Conservation (phyloP, 2,888 invertebrate species). For the Plagodis pulveraria region DNA sequence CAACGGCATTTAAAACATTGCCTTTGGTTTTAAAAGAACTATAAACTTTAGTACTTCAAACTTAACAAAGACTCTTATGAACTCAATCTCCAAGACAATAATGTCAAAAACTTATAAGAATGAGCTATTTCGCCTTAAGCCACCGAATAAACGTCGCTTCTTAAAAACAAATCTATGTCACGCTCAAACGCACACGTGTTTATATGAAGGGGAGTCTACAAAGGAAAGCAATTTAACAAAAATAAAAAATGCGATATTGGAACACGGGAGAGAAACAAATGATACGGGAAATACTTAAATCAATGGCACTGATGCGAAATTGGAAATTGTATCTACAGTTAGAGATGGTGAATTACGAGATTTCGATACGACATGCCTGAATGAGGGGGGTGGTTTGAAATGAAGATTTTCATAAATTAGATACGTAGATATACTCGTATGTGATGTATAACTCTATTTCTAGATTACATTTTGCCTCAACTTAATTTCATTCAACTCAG, state of each 20-base stretch:
- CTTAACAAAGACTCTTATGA: conserved; percentile 19
- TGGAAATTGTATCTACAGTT: conserved; percentile 55
- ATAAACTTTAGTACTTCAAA: too few relatives aligned
- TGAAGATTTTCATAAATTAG: not conserved
- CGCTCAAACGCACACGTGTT: conserved; percentile 62
- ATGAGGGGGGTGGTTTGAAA: conserved; percentile 13
- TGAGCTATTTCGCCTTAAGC: conserved; percentile 73
- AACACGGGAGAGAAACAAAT: conserved; percentile 74
- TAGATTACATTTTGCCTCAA: too few relatives aligned
- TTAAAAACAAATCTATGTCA: conserved; percentile 81
- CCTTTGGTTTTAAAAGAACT: too few relatives aligned
- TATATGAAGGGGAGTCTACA: conserved; percentile 72
- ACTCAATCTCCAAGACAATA: conserved; percentile 32
- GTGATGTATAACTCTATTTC: too few relatives aligned
- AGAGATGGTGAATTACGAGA: conserved; percentile 51
- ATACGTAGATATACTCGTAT: too few relatives aligned
- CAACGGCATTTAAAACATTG: too few relatives aligned
- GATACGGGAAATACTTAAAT: conserved; percentile 83
- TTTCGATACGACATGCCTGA: conserved; percentile 35
- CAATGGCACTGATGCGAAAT: conserved; percentile 77
- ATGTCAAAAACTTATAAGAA: conserved; percentile 46
- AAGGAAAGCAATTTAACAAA: conserved; percentile 82
- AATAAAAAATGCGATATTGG: conserved; percentile 79
- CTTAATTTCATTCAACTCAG: too few relatives aligned
- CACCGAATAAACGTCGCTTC: conserved; percentile 77